phyloP scores from a whole-genome alignment of 2,888 invertebrate species.

The Drosophila anomalata region DNA sequence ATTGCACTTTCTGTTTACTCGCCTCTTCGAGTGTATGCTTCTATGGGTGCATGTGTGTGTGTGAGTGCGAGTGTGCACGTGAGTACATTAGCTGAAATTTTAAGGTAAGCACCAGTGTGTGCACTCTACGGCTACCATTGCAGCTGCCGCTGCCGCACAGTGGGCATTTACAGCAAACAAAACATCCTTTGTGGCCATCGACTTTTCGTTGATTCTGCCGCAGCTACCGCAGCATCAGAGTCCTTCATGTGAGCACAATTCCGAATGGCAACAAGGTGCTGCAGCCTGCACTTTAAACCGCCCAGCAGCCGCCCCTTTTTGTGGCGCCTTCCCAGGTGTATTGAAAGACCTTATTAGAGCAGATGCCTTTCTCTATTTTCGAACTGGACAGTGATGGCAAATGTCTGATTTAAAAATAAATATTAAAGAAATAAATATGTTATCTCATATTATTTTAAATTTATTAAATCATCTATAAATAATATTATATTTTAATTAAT shows the following conservation, averaged over 20 bases:
- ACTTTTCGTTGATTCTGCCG: slow-evolving; percentile 29
- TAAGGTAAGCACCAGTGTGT: slow-evolving; percentile 27
- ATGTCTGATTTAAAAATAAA: background rate
- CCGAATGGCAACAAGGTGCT: slow-evolving; percentile 35
- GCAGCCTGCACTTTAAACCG: slow-evolving; percentile 16
- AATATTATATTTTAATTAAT: background rate
- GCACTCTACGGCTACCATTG: slow-evolving; percentile 6
- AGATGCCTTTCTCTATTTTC: slow-evolving; percentile 4
- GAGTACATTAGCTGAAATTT: slow-evolving; percentile 56
- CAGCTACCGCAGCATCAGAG: slow-evolving; percentile 9
- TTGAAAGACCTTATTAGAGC: slow-evolving; percentile 41
- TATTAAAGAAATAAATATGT: background rate
- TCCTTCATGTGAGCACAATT: slow-evolving; percentile 37
- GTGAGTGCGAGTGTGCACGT: slow-evolving; percentile 43
- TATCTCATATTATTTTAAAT: background rate
- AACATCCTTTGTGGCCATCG: slow-evolving; percentile 47
- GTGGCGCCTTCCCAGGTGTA: slow-evolving; percentile 2
- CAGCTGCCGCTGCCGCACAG: slow-evolving; percentile 23
- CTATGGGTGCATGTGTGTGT: slow-evolving; percentile 21
- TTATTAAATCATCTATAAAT: background rate
- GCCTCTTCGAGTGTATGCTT: slow-evolving; percentile 18
- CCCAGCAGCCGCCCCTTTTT: background rate
- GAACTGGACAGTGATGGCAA: slow-evolving; percentile 17
- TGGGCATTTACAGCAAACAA: slow-evolving; percentile 43
- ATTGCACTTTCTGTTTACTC: slow-evolving; percentile 54